phyloP scores from a whole-genome alignment of 2,888 invertebrate species.

The Drosophila kanekoi region DNA sequence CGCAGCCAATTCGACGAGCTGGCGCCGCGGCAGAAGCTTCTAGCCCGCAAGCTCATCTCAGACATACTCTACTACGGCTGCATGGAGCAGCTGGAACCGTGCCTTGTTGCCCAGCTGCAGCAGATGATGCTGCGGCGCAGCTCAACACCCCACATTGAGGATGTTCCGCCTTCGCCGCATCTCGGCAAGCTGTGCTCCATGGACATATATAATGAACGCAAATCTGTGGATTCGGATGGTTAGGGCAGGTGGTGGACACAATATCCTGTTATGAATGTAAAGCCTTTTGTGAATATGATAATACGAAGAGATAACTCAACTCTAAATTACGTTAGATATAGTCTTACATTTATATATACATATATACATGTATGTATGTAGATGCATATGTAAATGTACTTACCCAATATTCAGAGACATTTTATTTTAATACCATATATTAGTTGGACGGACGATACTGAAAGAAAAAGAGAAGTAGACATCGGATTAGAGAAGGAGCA shows the following conservation, averaged over 20 bases:
- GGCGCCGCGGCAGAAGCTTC: slow-evolving; percentile 30
- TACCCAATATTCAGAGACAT: no score
- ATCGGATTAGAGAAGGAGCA: no score
- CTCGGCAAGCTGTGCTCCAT: not conserved
- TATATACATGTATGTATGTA: no score
- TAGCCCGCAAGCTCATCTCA: slow-evolving; percentile 47
- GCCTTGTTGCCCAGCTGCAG: slow-evolving; percentile 48
- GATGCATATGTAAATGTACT: no score
- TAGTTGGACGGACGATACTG: no score
- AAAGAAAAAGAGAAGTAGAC: no score
- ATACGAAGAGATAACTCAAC: not conserved
- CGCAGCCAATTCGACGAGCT: slow-evolving; percentile 41
- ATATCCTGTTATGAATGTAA: not conserved
- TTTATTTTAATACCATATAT: no score
- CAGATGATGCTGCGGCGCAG: slow-evolving; percentile 25
- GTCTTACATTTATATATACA: not conserved
- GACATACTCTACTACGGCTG: slow-evolving; percentile 55
- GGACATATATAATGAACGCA: slow-evolving; percentile 1
- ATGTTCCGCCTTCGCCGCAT: slow-evolving; percentile 10
- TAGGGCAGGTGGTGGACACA: not conserved
- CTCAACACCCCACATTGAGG: not conserved
- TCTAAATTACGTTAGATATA: not conserved
- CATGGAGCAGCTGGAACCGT: slow-evolving; percentile 43
- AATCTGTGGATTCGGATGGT: slow-evolving; percentile 10
- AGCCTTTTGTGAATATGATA: not conserved